Percentiles rank a stretch among this genome's conserved stretches.
These are phyloP conservation scores for Holothuria glaberrima DNA, from an alignment of 35 echinoderm and acorn worm species.

Conservation along the genomic window DNA sequence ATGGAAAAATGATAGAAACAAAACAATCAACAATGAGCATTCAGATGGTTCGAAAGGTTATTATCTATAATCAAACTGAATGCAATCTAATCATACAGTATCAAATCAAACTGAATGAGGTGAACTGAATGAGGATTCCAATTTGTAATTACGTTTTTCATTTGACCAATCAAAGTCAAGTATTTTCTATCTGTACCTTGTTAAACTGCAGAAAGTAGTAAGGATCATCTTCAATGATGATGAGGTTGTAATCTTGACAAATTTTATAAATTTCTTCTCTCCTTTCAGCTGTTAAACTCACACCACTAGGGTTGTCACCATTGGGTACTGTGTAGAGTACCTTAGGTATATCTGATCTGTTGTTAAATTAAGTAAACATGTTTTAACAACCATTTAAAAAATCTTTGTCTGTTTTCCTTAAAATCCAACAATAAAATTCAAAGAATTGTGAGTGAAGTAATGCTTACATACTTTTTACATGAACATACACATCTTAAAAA, in stretches of 20 bases:
- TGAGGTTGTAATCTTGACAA: conserved; percentile 76
- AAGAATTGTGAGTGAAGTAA: no score
- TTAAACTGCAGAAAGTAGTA: conserved; percentile 90
- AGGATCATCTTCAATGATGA: conserved; percentile 94
- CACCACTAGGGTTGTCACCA: conserved; percentile 85
- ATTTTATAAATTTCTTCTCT: conserved; percentile 82
- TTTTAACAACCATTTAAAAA: background rate
- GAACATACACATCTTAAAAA: no score
- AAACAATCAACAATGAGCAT: background rate
- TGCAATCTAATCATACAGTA: no score
- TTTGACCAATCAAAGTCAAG: no score
- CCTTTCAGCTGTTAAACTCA: conserved; percentile 49
- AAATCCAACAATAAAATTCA: no score
- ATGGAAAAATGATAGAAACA: background rate
- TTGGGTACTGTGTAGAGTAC: conserved; percentile 76
- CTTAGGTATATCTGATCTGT: conserved; percentile 75
- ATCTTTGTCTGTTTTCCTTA: background rate
- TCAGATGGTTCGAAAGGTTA: no score
- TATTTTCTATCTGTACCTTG: conserved; percentile 22
- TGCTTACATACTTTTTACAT: no score
- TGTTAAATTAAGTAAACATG: no score
- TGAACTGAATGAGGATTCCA: no score
- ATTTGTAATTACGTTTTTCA: no score
- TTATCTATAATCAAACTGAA: no score
- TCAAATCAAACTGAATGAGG: no score